These are phyloP conservation scores for Cistogaster globosa DNA, from an alignment of 2,888 invertebrate genomes.

Conservation along the genomic window DNA sequence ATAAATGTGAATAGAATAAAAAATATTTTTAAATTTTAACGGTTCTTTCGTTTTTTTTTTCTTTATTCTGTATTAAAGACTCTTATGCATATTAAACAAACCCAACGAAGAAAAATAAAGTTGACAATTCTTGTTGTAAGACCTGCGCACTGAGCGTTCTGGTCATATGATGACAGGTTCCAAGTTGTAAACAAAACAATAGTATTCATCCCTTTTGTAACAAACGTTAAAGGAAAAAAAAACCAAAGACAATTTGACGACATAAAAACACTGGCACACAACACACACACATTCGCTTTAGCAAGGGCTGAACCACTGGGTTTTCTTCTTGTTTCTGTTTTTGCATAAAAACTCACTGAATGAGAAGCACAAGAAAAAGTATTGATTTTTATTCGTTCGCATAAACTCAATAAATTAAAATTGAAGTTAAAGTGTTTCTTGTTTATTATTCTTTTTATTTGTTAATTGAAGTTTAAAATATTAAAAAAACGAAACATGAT, in stretches of 20 bases:
- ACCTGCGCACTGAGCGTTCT: slow-evolving; percentile 47
- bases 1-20: too few relatives aligned
- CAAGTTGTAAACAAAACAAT: slow-evolving; percentile 70
- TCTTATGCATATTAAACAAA: slow-evolving; percentile 62
- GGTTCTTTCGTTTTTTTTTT: too few relatives aligned
- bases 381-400: slow-evolving; percentile 78
- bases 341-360: slow-evolving; percentile 61
- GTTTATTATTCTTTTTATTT: background rate
- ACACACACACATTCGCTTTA: slow-evolving; percentile 15
- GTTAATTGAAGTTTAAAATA: background rate
- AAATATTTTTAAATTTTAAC: too few relatives aligned
- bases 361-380: slow-evolving; percentile 75
- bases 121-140: slow-evolving; percentile 14
- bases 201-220: slow-evolving; percentile 63
- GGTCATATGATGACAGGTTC: slow-evolving; percentile 69
- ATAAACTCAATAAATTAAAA: slow-evolving; percentile 66
- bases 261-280: slow-evolving; percentile 6
- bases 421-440: slow-evolving; percentile 47
- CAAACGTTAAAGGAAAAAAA: slow-evolving; percentile 44
- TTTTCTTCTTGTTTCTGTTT: slow-evolving; percentile 12
- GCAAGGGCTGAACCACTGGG: slow-evolving; percentile 55
- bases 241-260: slow-evolving; percentile 49
- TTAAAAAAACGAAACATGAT: slow-evolving; percentile 34
- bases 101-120: background rate
- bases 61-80: background rate